phyloP scores from a whole-genome alignment of 37 sponge, comb jelly and placozoan species.

The Bolinopsis microptera region DNA sequence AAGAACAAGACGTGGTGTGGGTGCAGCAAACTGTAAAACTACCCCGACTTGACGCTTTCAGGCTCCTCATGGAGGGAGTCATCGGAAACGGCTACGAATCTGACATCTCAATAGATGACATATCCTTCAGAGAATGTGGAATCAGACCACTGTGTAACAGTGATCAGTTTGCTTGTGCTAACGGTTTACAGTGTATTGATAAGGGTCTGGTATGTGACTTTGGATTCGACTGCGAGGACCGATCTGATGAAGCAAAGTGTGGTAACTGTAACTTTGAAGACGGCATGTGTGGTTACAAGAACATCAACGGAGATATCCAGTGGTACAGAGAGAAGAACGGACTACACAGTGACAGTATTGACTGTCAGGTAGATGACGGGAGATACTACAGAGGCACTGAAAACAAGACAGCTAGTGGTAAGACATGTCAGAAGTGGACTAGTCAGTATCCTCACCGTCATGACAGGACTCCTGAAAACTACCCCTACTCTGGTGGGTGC shows the following conservation, averaged over 20 bases:
- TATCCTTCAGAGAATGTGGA: slow-evolving; percentile 33
- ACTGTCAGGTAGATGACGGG: slow-evolving; percentile 28
- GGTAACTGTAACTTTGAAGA: slow-evolving; percentile 20
- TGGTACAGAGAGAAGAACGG: slow-evolving; percentile 24
- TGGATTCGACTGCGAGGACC: slow-evolving; percentile 37
- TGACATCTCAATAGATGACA: slow-evolving; percentile 48
- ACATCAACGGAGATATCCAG: not conserved
- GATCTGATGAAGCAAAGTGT: slow-evolving; percentile 20
- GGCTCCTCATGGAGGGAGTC: slow-evolving; percentile 41
- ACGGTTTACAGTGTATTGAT: slow-evolving; percentile 22
- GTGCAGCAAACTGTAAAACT: not conserved
- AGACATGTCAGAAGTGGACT: slow-evolving; percentile 28
- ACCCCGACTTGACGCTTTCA: not conserved
- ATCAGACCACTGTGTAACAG: not conserved
- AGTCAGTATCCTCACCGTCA: slow-evolving; percentile 28
- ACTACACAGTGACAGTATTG: not conserved
- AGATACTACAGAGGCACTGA: slow-evolving; percentile 4
- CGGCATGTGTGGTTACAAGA: not conserved
- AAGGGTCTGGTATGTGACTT: slow-evolving; percentile 12
- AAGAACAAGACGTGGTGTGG: slow-evolving; percentile 45
- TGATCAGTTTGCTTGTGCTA: slow-evolving; percentile 7
- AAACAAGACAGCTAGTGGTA: not conserved
- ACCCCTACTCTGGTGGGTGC: slow-evolving; percentile 33
- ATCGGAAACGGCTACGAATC: slow-evolving; percentile 35
- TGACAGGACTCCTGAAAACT: not conserved